Evolutionary conservation across 2,888 invertebrate genomes (phyloP).

Genomic region (Hipparchia semele): DNA sequence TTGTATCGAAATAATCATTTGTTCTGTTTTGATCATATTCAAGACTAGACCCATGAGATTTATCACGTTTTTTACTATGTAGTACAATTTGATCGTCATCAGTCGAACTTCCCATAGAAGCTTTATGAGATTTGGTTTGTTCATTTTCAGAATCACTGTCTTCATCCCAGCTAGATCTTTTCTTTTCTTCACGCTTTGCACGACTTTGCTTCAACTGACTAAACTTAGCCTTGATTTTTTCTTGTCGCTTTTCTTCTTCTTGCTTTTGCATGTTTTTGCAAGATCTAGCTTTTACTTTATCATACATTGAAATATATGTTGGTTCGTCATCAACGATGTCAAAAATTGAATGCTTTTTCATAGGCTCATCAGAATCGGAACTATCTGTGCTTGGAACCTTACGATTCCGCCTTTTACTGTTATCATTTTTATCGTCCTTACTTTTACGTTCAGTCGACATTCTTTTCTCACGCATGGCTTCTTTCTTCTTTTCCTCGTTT

Average conservation of each 20-base stretch:
- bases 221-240: conserved; percentile 95
- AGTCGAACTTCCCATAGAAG: conserved; percentile 80
- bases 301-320: conserved; percentile 98
- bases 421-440: conserved; percentile 73
- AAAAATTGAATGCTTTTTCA: conserved; percentile 94
- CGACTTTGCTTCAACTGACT: conserved; percentile 93
- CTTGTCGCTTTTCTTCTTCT: conserved; percentile 93
- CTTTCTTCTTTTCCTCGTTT: conserved; percentile 75
- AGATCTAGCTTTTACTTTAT: conserved; percentile 96
- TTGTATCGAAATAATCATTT: conserved; percentile 76
- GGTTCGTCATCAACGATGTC: conserved; percentile 95
- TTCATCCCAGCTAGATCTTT: conserved; percentile 95
- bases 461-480: conserved; percentile 73
- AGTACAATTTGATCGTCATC: conserved; percentile 74
- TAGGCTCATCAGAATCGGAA: conserved; percentile 90
- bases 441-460: conserved; percentile 79
- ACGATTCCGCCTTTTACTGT: conserved; percentile 69
- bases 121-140: conserved; percentile 65
- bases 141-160: conserved; percentile 88
- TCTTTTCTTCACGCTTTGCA: conserved; percentile 94
- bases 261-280: conserved; percentile 97
- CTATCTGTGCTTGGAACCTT: conserved; percentile 84
- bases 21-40: conserved; percentile 74
- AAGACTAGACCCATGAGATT: conserved; percentile 68
- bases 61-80: conserved; percentile 71